A percentile compares a stretch with the other conserved stretches of the same genome.
These are phyloP conservation scores for Disparrhopalites patrizii DNA, from an alignment of 2,888 invertebrate species.

Conservation along the genomic window DNA sequence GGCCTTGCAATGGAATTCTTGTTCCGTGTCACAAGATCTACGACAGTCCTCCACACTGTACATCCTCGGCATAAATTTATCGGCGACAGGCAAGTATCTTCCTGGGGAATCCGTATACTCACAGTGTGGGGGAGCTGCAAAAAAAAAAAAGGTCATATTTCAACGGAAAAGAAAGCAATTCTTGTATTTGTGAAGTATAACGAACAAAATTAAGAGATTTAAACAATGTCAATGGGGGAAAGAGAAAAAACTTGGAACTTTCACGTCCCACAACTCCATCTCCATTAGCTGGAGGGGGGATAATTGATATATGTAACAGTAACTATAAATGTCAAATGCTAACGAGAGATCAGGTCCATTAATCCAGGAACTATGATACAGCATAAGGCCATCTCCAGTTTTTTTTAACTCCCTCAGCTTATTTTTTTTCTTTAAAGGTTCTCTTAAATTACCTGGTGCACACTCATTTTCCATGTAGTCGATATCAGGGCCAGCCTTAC, in stretches of 20 bases:
- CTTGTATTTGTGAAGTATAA: no score
- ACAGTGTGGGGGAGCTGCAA: constrained; percentile 53
- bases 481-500: constrained; percentile 51
- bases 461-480: constrained; percentile 59
- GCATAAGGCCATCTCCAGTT: no score
- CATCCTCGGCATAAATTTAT: constrained; percentile 51
- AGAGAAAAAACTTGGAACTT: neutral
- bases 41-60: constrained; percentile 52
- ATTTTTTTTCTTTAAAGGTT: no score
- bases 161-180: neutral
- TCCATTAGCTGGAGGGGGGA: no score
- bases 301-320: no score
- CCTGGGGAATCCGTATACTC: constrained; percentile 53
- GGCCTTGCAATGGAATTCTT: constrained; percentile 52
- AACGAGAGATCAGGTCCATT: no score
- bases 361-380: no score
- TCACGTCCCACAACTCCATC: no score
- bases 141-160: neutral
- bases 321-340: no score
- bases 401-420: no score
- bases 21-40: constrained; percentile 52
- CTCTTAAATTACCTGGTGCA: constrained; percentile 54
- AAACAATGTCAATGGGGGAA: no score
- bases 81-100: constrained; percentile 52
- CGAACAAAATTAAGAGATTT: no score